Conservation (phyloP, 2,113 vertebrate species). For the Vireo altiloquus region DNA sequence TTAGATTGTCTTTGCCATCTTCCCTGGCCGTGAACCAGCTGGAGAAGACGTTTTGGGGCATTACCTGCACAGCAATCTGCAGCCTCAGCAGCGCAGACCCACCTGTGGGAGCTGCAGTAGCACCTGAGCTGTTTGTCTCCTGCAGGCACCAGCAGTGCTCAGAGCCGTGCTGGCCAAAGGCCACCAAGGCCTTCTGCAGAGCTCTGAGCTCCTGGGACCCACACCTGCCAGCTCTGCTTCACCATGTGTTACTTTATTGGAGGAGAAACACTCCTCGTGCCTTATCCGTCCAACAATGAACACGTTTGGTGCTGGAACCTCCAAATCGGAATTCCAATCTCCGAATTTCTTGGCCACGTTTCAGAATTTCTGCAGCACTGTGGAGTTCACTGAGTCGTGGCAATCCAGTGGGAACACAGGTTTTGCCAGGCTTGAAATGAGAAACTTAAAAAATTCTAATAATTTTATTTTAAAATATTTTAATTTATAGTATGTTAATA, state of each 20-base stretch:
- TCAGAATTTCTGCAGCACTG: background rate
- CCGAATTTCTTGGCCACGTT: background rate
- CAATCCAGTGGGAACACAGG: background rate
- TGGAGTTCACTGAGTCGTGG: background rate
- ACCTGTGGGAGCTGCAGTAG: background rate
- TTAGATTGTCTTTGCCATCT: background rate
- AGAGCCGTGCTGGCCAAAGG: background rate
- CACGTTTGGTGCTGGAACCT: constrained; percentile 30
- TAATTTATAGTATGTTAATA: background rate
- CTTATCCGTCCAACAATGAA: constrained; percentile 64
- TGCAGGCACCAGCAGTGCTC: background rate
- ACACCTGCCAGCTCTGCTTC: background rate
- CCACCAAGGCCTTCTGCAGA: background rate
- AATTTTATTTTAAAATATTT: background rate
- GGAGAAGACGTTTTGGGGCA: background rate
- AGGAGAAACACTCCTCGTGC: constrained; percentile 72
- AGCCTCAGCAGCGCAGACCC: background rate
- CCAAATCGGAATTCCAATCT: no score
- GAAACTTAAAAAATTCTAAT: background rate
- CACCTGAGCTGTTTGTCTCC: background rate
- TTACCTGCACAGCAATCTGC: background rate
- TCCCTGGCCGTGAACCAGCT: background rate
- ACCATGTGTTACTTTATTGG: background rate
- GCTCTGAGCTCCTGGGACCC: background rate
- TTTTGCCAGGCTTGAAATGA: background rate